Conservation (phyloP, 2,797 vertebrate genomes). For the Anguilla megastoma region DNA sequence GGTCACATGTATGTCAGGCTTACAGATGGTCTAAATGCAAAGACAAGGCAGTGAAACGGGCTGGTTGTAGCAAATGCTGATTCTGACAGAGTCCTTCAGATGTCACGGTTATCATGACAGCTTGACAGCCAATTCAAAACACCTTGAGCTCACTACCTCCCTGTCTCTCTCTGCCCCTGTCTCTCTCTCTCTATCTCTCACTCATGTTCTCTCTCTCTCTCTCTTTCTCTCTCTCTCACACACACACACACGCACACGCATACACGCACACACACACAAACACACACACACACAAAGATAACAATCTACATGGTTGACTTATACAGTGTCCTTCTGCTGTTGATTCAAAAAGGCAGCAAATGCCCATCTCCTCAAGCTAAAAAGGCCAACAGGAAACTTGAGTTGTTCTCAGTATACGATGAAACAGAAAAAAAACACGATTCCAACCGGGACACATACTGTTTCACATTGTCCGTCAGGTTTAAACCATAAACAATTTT, state of each 20-base stretch:
- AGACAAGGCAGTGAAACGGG: slow-evolving; percentile 8
- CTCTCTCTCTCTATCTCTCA: not conserved
- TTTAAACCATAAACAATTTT: slow-evolving; percentile 53
- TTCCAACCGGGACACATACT: slow-evolving; percentile 48
- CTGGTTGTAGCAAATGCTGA: slow-evolving; percentile 11
- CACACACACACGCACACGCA: not conserved
- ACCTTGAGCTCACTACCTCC: not conserved
- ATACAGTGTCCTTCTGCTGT: slow-evolving; percentile 38
- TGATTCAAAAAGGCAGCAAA: slow-evolving; percentile 47
- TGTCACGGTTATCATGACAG: not conserved
- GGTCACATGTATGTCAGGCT: not conserved
- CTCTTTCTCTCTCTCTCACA: not conserved
- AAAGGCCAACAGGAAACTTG: slow-evolving; percentile 50
- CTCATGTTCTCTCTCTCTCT: not conserved
- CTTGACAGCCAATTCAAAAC: slow-evolving; percentile 4
- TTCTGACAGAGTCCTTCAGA: slow-evolving; percentile 1
- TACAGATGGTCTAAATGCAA: not conserved
- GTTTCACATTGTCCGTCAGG: slow-evolving; percentile 56
- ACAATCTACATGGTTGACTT: not conserved
- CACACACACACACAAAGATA: not conserved
- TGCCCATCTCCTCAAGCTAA: slow-evolving; percentile 49
- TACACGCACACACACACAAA: not conserved
- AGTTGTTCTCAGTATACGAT: slow-evolving; percentile 51
- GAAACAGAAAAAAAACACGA: slow-evolving; percentile 39
- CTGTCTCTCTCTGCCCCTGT: not conserved